Evolutionary conservation across 1,140 invertebrate species (phyloP), one percentile per base, ranked within the genome.

Genomic region (Theocolax elegans): DNA sequence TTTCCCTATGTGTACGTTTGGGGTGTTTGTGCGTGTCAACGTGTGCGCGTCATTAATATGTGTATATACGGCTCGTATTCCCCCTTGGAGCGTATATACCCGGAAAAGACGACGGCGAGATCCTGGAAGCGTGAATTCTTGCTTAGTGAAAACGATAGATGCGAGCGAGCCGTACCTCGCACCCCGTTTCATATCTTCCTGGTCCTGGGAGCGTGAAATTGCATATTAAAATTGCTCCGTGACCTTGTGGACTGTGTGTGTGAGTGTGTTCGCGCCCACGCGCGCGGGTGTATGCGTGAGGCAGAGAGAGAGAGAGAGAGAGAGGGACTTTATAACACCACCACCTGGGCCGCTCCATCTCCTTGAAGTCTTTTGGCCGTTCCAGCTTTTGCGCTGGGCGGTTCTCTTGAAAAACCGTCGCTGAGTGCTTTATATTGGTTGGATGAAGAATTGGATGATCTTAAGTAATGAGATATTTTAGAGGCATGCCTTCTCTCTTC

Each of bases 201-300:
- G 13, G 25, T 13, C 53, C 27, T 13, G 42, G 48, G 13, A 67
- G 42, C 53, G 65, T 59, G 65, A 67, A 67, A 67, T 67, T 67
- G 53, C 65, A 49, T 59, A 67, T 67, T 67, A 67, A 67, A 67
- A 67, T 71, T 59, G 42, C 54, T 59, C 48, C n/a, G 17, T 62
- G 29, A 40, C 53, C 68, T 71, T 66, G n/a, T n/a, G n/a, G n/a
- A n/a, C n/a, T n/a, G n/a, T n/a, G n/a, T n/a, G n/a, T n/a, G n/a
- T n/a, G n/a, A n/a, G n/a, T n/a, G n/a, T n/a, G n/a, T n/a, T n/a
- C n/a, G 64, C 51, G 7, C 19, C 12, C 13, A n/a, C 15, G 27
- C 10, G 2, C 49, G 42, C 7, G 42, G n/a, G n/a, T n/a, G n/a
- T n/a, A n/a, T n/a, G n/a, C n/a, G n/a, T n/a, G n/a, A n/a, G n/a